Evolutionary conservation across 2,888 invertebrate species (phyloP), one percentile per base, ranked within the genome.

Genomic region (Aricia artaxerxes): DNA sequence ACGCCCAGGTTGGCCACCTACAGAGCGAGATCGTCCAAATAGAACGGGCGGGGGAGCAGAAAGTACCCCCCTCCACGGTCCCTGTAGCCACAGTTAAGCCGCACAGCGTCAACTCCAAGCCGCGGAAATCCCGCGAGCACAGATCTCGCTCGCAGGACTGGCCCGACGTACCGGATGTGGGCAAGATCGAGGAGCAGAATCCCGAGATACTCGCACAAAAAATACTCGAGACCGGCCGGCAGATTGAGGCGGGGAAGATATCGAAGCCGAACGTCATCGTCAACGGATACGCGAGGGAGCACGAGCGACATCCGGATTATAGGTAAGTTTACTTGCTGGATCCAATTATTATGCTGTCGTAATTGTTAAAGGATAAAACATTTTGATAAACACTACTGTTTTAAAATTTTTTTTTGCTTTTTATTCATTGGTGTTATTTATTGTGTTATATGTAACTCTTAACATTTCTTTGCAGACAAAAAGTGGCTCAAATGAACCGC

Each of bases 171-270:
- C 98, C 98, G 1, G 98, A 98, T 84, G 96, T 98, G 78, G 97
- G 97, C 1, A 98, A 98, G 91, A 98, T 98, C 81, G 97, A 98
- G 87, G 98, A 98, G 88, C 98, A 98, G 88, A 98, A 98, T 91
- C 98, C 98, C 0, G 98, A 98, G 90, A 96, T 98, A 78, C 92
- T 98, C 79, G 98, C 98, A 0, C 97, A 97, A 89, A 98, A 98
- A 89, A 98, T 98, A 83, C 92, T 98, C 61, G 98, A 98, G 90
- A 98, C 97, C 0, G 98, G 98, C 6, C 95, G 98, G 1, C 98
- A 98, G 92, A 97, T 98, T 81, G 98, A 98, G 91, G 97, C 98
- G 5, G 97, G 97, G 69, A 97, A 97, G 90, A 93, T 96, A 75
- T 81, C 87, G 9, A 92, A 92, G 83, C 91, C 92, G 2, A 92